phyloP scores from a whole-genome alignment of 2,797 vertebrate species.

The Anolis apletophallus region DNA sequence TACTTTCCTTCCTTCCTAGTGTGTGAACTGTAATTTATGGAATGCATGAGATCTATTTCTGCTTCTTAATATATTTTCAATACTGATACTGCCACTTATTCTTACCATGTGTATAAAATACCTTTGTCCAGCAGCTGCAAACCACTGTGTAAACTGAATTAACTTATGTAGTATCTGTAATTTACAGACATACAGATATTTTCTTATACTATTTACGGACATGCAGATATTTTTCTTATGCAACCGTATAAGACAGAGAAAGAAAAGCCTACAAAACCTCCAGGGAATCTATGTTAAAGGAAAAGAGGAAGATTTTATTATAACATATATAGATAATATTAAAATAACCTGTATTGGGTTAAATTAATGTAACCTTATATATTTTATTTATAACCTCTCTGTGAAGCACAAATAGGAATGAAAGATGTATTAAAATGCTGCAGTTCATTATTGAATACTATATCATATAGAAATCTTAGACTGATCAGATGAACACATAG shows the following conservation, averaged over 20 bases:
- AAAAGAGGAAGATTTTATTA: constrained; percentile 68
- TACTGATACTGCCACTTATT: constrained; percentile 65
- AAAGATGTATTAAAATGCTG: constrained; percentile 70
- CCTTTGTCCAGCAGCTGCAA: constrained; percentile 71
- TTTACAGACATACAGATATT: constrained; percentile 79
- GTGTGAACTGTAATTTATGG: constrained; percentile 71
- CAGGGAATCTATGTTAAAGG: constrained; percentile 51
- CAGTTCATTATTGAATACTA: constrained; percentile 59
- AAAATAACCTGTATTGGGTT: constrained; percentile 59
- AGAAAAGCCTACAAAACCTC: constrained; percentile 56
- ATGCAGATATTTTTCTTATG: constrained; percentile 79
- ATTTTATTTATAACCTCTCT: constrained; percentile 52
- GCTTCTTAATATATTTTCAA: constrained; percentile 65
- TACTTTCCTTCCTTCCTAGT: constrained; percentile 51
- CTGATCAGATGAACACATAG: constrained; percentile 54
- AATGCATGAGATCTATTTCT: constrained; percentile 71
- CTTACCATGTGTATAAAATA: constrained; percentile 69
- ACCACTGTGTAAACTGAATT: constrained; percentile 74
- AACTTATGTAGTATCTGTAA: constrained; percentile 76
- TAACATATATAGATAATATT: constrained; percentile 50
- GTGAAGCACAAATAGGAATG: constrained; percentile 68
- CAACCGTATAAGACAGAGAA: constrained; percentile 50
- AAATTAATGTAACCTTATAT: constrained; percentile 41
- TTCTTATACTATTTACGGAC: constrained; percentile 80
- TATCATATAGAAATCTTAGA: constrained; percentile 60